Base-by-base conservation (phyloP, 2,888 invertebrate genomes). In the Aphrophora alni region DNA sequence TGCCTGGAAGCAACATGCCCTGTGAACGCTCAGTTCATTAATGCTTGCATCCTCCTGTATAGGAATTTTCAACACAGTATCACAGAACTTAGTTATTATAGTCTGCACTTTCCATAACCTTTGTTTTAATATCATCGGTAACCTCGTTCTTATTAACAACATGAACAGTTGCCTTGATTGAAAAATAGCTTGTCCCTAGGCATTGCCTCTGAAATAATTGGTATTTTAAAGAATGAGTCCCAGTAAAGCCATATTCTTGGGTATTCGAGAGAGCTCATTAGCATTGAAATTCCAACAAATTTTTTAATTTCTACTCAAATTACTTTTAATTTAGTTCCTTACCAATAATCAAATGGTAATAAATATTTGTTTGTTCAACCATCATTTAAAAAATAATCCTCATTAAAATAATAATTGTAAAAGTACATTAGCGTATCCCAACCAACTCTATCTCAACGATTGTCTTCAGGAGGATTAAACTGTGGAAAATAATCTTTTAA, bases 181-280 rank as follows among this genome's bases (percentile, higher is more conserved):
- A n/a, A n/a, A n/a, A n/a, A n/a, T n/a, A n/a, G n/a, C n/a, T n/a
- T n/a, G n/a, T n/a, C n/a, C n/a, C n/a, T n/a, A n/a, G n/a, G n/a
- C n/a, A n/a, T n/a, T n/a, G n/a, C n/a, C 21, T 59, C 59, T n/a
- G 12, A 24, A 27, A 59, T 68, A 24, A 79, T 17, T 51, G 51
- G 59, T 25, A 77, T 68, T 44, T 77, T 79, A 28, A 79, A 79
- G 1, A n/a, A 3, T 68, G 17, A 26, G 17, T 79, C 79, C 74
- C 74, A 79, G 26, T 79, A 79, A 3, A 74, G 74, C 27, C 79
- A 51, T 27, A 79, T 79, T 73, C 74, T 21, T n/a, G 79, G 79
- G 24, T 79, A 79, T 12, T 59, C 78, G 10, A 78, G n/a, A 26
- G 78, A 51, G 59, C 78, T 78, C 79, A 79, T 79, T 8, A 79